Evolutionary conservation across 64 coral and sea anemone genomes (phyloP), one percentile per base, ranked within the genome.

Genomic region (Pocillopora verrucosa): DNA sequence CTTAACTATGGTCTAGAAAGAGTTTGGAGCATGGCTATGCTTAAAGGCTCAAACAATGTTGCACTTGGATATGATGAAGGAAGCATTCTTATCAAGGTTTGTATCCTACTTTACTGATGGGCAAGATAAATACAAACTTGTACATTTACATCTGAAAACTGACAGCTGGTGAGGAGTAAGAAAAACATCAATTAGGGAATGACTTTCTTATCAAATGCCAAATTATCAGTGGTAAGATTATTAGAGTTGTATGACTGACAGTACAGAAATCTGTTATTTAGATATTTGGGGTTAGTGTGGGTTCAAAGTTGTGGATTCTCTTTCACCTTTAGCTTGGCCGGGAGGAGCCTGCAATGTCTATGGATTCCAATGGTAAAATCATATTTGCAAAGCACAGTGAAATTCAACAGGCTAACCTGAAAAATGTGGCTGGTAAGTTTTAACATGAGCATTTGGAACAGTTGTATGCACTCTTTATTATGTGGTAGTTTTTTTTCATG

Each of bases 21-120:
- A 89, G 97, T 95, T 4, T 99, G 97, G 97, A 91, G 94, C 37
- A 99, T 99, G 77, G 88, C 97, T 34, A 93, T 95, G 86, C 88
- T 93, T 38, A 99, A 99, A 72, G 97, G 97, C 3, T 95, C 93
- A 35, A 99, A 99, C 60, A 99, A 99, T 82, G 97, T 99, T 56
- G 97, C 97, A n/a, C 73, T 99, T 3, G 97, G 97, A 58, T 99
- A 99, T 73, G 97, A 99, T 87, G 97, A 99, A 93, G 97, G 97
- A 56, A 99, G 97, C 56, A 99, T 99, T 76, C 78, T 99, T n/a
- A 95, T 99, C 12, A 99, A 99, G 91, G 97, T 99, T 80, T 63
- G 75, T 61, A 16, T 9, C 14, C 20, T 35, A 16, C 13, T 7
- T 34, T 11, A 1, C 19, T 12, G 12, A 56, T 77, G 36, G 38